Percentiles rank a stretch among this genome's conserved stretches.
phyloP scores from a whole-genome alignment of 2,888 invertebrate species.

The Synanthedon formicaeformis region DNA sequence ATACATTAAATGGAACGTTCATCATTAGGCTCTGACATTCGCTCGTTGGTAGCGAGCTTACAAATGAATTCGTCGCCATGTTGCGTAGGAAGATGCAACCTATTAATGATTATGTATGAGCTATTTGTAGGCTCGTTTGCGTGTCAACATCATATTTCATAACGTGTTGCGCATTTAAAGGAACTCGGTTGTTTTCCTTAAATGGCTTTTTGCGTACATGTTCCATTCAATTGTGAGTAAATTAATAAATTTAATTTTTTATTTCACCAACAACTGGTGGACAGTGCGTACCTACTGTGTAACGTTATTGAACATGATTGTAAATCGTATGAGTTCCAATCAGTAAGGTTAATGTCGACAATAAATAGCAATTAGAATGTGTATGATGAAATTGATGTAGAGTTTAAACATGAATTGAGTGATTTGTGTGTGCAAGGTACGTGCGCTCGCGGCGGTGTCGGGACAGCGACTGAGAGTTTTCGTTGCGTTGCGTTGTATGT shows the following conservation, averaged over 20 bases:
- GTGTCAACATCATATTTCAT: conserved; percentile 16
- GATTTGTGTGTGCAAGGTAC: background rate
- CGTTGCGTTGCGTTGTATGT: background rate
- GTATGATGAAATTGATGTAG: background rate
- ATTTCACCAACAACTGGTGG: no score
- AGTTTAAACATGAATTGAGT: background rate
- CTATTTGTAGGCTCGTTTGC: conserved; percentile 21
- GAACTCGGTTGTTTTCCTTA: conserved; percentile 11
- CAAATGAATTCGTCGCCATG: background rate
- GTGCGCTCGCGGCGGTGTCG: conserved; percentile 22
- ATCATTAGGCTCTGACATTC: background rate
- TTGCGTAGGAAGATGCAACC: conserved; percentile 29
- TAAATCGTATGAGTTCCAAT: background rate
- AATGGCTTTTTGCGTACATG: background rate
- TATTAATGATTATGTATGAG: conserved; percentile 15
- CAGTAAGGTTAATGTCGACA: background rate
- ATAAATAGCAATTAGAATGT: background rate
- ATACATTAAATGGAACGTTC: background rate
- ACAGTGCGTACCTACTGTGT: no score
- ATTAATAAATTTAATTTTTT: no score
- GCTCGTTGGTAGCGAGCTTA: background rate
- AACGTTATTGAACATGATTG: background rate
- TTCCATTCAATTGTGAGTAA: background rate
- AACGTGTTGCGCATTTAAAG: conserved; percentile 11
- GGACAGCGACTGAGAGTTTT: conserved; percentile 22